Percentiles rank a stretch among this genome's conserved stretches.
Evolutionary conservation across 1,140 invertebrate genomes (phyloP).

Genomic region (Ylistrum balloti): DNA sequence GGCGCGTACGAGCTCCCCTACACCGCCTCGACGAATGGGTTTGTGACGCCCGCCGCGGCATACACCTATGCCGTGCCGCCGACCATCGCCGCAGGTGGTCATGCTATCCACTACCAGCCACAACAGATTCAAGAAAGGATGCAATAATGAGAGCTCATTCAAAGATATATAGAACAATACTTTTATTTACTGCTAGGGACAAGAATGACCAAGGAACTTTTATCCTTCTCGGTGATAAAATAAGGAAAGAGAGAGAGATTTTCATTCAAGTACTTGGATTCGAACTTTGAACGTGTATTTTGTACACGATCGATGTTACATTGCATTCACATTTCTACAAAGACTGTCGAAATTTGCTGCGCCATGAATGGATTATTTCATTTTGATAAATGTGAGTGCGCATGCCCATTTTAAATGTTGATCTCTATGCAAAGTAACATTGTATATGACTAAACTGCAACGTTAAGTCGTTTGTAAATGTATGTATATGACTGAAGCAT

Average conservation of each 20-base stretch:
- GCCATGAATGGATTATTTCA: neutral
- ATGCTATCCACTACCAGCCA: conserved; percentile 71
- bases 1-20: conserved; percentile 68
- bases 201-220: neutral
- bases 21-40: conserved; percentile 62
- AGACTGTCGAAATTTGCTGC: neutral
- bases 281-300: neutral
- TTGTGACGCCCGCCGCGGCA: conserved; percentile 66
- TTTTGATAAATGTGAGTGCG: neutral
- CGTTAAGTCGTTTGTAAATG: neutral
- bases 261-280: conserved; percentile 8
- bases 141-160: conserved; percentile 61
- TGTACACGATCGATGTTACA: neutral
- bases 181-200: neutral
- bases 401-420: conserved; percentile 23
- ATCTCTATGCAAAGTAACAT: conserved; percentile 62
- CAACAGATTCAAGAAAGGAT: conserved; percentile 76
- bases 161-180: conserved; percentile 3
- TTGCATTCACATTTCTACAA: neutral
- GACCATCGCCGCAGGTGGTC: conserved; percentile 65
- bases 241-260: neutral
- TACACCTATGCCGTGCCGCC: conserved; percentile 74
- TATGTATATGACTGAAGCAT: neutral
- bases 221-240: neutral
- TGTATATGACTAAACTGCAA: neutral